Evolutionary conservation across 1,140 invertebrate genomes (phyloP), one percentile per base, ranked within the genome.

Genomic region (Diabrotica undecimpunctata): DNA sequence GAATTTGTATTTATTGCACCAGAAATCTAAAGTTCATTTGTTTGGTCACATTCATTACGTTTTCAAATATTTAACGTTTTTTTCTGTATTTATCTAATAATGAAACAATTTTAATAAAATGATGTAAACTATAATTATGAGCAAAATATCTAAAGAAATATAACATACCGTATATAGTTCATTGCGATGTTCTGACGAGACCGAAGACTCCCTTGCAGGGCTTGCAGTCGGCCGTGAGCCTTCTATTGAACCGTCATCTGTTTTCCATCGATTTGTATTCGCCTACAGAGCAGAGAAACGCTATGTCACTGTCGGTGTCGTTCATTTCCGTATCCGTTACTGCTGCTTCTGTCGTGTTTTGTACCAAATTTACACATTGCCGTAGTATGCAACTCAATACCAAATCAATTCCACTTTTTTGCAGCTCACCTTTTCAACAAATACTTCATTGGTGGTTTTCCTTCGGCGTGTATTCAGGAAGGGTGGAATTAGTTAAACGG

Each of bases 201-300:
- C 8, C n/a, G 41, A 46, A 46, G 41, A 46, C 41, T 46, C 41
- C 41, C 41, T 46, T 46, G n/a, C 41, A 46, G 41, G n/a, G n/a
- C n/a, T 68, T 70, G 65, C 66, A 58, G 38, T 57, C 52, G 61
- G 55, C 58, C 52, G 61, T 59, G 36, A 51, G 58, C 39, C 62
- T 54, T 54, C 11, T 25, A 75, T 75, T 71, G 72, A 72, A 68
- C 72, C 74, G 75, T 77, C 75, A 77, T 77, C 75, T 77, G 75
- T 75, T 77, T 77, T 70, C 67, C 73, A 77, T 77, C 75, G 75
- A 77, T 77, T 77, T 75, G 69, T 70, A 68, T 72, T 76, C 73
- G 75, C 72, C 71, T 72, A 71, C 73, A 77, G 62, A 62, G 62
- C 73, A 77, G 65, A 62, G 62, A 71, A 68, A 70, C 64, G 72